These are phyloP conservation scores for Garra rufa DNA, from an alignment of 2,113 vertebrate species.

Conservation along the genomic window DNA sequence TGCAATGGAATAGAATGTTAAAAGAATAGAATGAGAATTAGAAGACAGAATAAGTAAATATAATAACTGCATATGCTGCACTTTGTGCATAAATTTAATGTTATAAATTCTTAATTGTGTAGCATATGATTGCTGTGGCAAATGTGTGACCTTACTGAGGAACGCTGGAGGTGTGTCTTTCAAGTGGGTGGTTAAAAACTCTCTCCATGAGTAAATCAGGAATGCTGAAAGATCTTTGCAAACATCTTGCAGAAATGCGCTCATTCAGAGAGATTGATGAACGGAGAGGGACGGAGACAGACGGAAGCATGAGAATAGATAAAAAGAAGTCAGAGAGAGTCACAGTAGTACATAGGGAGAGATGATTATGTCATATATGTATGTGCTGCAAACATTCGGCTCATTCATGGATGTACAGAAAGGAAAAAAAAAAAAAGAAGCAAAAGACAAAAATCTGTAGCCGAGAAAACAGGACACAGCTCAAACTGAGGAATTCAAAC, in stretches of 20 bases:
- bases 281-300: neutral
- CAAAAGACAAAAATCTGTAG: neutral
- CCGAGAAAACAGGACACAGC: neutral
- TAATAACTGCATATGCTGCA: neutral
- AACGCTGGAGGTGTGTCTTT: conserved; percentile 8
- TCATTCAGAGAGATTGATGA: neutral
- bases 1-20: neutral
- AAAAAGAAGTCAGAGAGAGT: neutral
- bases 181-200: conserved; percentile 10
- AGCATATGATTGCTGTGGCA: neutral
- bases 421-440: conserved; percentile 28
- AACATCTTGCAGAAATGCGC: neutral
- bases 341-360: neutral
- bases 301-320: conserved; percentile 55
- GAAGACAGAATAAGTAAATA: neutral
- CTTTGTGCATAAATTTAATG: neutral
- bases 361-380: neutral
- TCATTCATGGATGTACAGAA: conserved; percentile 2
- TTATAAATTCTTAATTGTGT: neutral
- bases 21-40: neutral
- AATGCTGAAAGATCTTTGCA: conserved; percentile 12
- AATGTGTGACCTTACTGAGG: neutral
- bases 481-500: neutral
- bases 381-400: neutral
- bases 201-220: neutral